Conservation (phyloP, 92 coral and sea anemone genomes). For the Heliopora coerulea region DNA sequence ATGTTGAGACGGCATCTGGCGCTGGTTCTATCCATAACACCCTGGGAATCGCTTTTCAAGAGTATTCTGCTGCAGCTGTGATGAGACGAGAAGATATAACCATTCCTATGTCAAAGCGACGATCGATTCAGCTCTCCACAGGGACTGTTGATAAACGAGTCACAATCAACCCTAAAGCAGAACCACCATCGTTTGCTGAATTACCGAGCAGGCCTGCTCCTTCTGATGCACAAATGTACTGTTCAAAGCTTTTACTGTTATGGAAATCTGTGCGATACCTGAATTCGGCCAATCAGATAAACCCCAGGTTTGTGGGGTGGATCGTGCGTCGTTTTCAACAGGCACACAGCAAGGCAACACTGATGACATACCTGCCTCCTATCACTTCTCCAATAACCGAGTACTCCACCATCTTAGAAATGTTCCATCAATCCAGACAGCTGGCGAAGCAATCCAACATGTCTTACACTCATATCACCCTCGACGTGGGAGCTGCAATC, state of each 20-base stretch:
- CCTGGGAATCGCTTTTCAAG: conserved; percentile 25
- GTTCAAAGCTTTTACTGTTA: conserved; percentile 15
- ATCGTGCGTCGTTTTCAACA: conserved; percentile 2
- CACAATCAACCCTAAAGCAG: conserved; percentile 17
- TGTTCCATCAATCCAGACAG: conserved; percentile 32
- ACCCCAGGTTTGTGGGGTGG: conserved; percentile 28
- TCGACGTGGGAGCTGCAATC: conserved; percentile 31
- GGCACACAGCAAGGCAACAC: conserved; percentile 10
- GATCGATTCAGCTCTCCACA: background rate
- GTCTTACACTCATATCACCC: conserved; percentile 12
- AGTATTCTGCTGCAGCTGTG: conserved; percentile 13
- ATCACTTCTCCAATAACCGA: conserved; percentile 23
- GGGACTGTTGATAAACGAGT: background rate
- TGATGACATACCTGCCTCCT: conserved; percentile 31
- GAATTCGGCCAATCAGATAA: conserved; percentile 19
- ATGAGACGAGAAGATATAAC: conserved; percentile 5
- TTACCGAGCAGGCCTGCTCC: background rate
- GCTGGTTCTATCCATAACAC: conserved; percentile 24
- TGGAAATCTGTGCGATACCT: conserved; percentile 29
- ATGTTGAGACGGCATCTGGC: conserved; percentile 27
- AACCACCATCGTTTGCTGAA: conserved; percentile 20
- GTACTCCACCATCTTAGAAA: conserved; percentile 7
- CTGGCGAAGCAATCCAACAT: conserved; percentile 30
- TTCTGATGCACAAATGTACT: background rate
- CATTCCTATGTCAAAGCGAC: conserved; percentile 13